Percentiles rank a stretch among this genome's conserved stretches.
Conservation (phyloP, 2,888 invertebrate genomes). For the Drosophila nr. perissopoda region DNA sequence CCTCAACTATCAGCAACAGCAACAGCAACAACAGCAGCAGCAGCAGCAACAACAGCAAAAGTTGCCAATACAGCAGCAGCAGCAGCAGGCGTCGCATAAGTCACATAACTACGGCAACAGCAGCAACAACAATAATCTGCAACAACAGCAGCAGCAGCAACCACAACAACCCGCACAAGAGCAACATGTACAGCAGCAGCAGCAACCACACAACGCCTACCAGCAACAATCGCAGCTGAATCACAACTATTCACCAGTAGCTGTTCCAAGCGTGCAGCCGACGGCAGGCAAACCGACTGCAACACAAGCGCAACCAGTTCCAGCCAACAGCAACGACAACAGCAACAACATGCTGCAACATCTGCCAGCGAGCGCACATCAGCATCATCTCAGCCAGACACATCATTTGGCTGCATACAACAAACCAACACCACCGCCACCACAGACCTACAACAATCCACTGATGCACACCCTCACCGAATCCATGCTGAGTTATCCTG, state of each 20-base stretch:
- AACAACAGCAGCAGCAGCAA: constrained; percentile 37
- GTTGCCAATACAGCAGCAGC: constrained; percentile 29
- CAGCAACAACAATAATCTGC: constrained; percentile 40
- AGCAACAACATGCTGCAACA: constrained; percentile 72
- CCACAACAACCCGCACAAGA: constrained; percentile 40
- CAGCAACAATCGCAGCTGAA: constrained; percentile 56
- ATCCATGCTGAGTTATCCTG: constrained; percentile 79
- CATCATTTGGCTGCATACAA: constrained; percentile 83
- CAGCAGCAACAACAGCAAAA: constrained; percentile 50
- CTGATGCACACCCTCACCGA: constrained; percentile 82
- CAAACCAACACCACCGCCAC: constrained; percentile 80
- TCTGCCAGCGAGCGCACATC: constrained; percentile 61
- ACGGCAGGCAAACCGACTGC: constrained; percentile 9
- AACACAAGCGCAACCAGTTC: constrained; percentile 35
- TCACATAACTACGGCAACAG: constrained; percentile 49
- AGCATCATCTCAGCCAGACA: constrained; percentile 81
- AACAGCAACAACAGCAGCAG: constrained; percentile 42
- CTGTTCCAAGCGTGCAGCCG: constrained; percentile 43
- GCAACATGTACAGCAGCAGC: constrained; percentile 36
- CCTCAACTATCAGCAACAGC: constrained; percentile 52
- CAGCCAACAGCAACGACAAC: constrained; percentile 48
- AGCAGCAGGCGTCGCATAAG: constrained; percentile 57
- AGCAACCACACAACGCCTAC: constrained; percentile 43
- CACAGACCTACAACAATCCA: constrained; percentile 82
- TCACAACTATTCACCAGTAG: constrained; percentile 63